Percentiles rank a stretch among this genome's conserved stretches.
Conservation (phyloP, 2,888 invertebrate genomes). For the Amiota communis region DNA sequence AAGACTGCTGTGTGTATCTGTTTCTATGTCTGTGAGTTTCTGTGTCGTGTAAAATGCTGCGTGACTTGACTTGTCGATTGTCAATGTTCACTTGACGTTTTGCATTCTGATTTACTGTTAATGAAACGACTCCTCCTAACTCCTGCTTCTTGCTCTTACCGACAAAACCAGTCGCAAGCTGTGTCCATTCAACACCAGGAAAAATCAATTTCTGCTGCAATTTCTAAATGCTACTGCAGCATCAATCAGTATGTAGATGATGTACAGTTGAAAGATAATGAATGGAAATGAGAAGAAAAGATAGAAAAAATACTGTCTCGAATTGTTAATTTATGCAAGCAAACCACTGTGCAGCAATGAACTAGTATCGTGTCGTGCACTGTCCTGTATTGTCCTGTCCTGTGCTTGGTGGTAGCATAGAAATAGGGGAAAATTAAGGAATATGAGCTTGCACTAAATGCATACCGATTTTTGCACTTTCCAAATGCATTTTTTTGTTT, state of each 20-base stretch:
- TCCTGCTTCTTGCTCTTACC: neutral
- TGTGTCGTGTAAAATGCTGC: neutral
- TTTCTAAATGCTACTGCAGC: neutral
- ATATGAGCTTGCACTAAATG: neutral
- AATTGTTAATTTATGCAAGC: slow-evolving; percentile 16
- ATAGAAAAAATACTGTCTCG: neutral
- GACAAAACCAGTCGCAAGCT: neutral
- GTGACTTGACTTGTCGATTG: slow-evolving; percentile 30
- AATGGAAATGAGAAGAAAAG: too few relatives aligned
- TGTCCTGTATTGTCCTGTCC: neutral
- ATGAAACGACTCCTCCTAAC: neutral
- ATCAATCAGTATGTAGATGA: slow-evolving; percentile 4
- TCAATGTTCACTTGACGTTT: slow-evolving; percentile 28
- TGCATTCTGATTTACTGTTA: slow-evolving; percentile 26
- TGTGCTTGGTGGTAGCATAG: neutral
- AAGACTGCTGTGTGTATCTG: neutral
- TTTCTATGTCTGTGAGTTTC: neutral
- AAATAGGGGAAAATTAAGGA: too few relatives aligned
- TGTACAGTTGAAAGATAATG: too few relatives aligned
- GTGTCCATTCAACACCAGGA: neutral
- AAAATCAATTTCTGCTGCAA: slow-evolving; percentile 4
- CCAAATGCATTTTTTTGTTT: neutral
- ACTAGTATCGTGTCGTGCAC: too few relatives aligned
- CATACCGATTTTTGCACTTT: neutral
- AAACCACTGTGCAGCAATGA: slow-evolving; percentile 7